Evolutionary conservation across 2,113 vertebrate genomes (phyloP), one percentile per base, ranked within the genome.

Genomic region (Ptilonorhynchus violaceus): DNA sequence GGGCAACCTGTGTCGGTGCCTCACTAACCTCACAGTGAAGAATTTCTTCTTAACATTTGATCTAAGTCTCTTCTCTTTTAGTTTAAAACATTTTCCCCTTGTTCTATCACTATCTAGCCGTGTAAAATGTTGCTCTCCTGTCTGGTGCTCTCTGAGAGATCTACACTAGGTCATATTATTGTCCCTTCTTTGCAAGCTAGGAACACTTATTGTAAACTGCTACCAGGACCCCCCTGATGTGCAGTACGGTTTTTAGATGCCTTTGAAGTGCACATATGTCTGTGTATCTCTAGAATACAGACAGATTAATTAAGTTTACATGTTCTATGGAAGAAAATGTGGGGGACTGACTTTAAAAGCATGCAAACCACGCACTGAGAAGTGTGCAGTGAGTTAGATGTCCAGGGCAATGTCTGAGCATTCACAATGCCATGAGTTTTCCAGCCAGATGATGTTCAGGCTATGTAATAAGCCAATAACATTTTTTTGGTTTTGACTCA

Each of bases 81-180:
- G 18, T 31, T 70, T 70, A 28, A 44, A 56, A 24, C 6, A 5
- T 4, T 76, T 42, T 33, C 7, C 18, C 25, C 41, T 20, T 28
- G 4, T 84, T 8, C 49, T 49, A 0, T 69, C 41, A 28, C 14
- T 55, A 3, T 35, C 15, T 55, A 19, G 4, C 31, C 0, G 0
- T 42, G 31, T 63, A 27, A 62, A 76, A 55, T 42, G 10, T 63
- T 42, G 13, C 33, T 69, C 12, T 55, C 7, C 25, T 35, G 4
- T 13, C 0, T 17, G 50, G 33, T 1, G 6, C 35, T 62, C 35
- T 56, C 41, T 47, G 35, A 41, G 60, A 87, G 11, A 22, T 22
- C 30, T 31, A 41, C 25, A 21, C 19, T 11, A 41, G 10, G 30
- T 63, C 52, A 67, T 15, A 15, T 9, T 47, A 22, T 25, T 60